Evolutionary conservation across 2,113 vertebrate genomes (phyloP), one percentile per base, ranked within the genome.

Genomic region (Himantopus leucocephalus): DNA sequence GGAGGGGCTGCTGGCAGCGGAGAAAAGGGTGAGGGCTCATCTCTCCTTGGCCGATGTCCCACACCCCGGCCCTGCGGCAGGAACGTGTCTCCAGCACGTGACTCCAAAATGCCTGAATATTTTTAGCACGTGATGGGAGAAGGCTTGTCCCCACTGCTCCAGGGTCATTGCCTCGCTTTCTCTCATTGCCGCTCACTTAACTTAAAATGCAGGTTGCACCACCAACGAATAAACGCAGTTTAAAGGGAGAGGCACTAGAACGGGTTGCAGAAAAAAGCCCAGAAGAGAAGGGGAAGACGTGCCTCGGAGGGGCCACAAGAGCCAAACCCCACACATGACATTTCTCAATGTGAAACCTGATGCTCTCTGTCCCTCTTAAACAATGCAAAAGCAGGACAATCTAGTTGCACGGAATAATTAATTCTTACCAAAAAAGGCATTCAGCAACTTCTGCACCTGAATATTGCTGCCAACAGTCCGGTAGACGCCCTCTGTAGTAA

Each of bases 381-480:
- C 30, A 39, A 47, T 4, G 58, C n/a, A 72, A 80, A 59, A 22
- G 3, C 6, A 52, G 14, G n/a, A 21, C 39, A 68, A 35, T 23
- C 35, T 3, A 45, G 35, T 5, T 8, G 16, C 16, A 43, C 0
- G 5, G 53, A 76, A 55, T 30, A 37, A 75, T 37, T 27, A 21
- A 41, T 74, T 76, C 96, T 99, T 98, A 99, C 99, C 99, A 97
- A 99, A 99, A 98, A 99, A 99, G 73, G 98, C 96, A 88, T 99
- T 99, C 97, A 99, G 97, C 92, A 99, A 97, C 97, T 99, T 99
- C 98, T 99, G 99, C 97, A 99, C 99, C 98, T 99, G 99, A 89
- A 99, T 99, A 87, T 99, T 99, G 98, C 99, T 99, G 96, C 99
- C 99, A 91, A 99, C 99, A 0, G 99, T 99, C 83, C 99, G 97